Base-by-base conservation (phyloP, 2,113 vertebrate genomes). In the Salminus brasiliensis region DNA sequence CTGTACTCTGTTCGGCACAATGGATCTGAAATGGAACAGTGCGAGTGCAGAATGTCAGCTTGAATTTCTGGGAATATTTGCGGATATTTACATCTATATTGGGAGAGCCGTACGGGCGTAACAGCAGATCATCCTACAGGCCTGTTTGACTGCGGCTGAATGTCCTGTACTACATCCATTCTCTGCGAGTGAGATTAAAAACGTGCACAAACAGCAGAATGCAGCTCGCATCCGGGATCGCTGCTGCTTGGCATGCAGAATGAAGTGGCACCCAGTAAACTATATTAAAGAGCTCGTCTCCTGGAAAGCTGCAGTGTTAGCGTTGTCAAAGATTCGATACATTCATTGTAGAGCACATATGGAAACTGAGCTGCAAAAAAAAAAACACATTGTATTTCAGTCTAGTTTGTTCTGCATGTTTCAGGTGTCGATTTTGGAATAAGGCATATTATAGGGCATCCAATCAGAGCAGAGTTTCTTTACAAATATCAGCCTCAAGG, bases 231-330 rank as follows among this genome's bases (percentile, higher is more conserved):
- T 27, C 41, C 25, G 39, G 23, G 18, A 73, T 55, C 11, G n/a
- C 52, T 25, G 2, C 71, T 43, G 43, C 72, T 62, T 49, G 23
- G 55, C 59, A 55, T 21, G 49, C 18, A 2, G 41, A 74, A 45
- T 74, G 43, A 67, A n/a, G 41, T 21, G n/a, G 59, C 27, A 41
- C 75, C 53, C 49, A 27, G 36, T 39, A 21, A 68, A 76, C 1
- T 7, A 52, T 12, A 63, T 55, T 30, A 55, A 55, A 55, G 49
- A 21, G 4, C 3, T 6, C 49, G 23, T 55, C 23, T 55, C 52
- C n/a, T 21, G 49, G 49, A 52, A 16, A 21, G 23, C 41, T 43
- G 41, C 8, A 43, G 41, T 3, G 9, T 43, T 11, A 4, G 12
- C 18, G 5, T 5, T 49, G 43, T 15, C 16, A 49, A 21, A 49